Conservation (phyloP, 1,140 invertebrate species). For the Parapsyche elsis region DNA sequence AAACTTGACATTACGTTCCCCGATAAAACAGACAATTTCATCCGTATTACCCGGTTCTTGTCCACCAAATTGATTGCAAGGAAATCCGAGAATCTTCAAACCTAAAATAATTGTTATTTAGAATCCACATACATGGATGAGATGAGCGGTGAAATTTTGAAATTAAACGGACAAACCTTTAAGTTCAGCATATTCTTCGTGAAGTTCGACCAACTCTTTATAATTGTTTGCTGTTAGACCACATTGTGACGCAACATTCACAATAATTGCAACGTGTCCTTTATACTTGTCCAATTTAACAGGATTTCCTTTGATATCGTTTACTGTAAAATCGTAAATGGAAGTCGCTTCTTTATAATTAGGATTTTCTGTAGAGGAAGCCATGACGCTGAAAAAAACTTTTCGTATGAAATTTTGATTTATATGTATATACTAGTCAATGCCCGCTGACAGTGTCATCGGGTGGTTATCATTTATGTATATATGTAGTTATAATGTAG, state of each 20-base stretch:
- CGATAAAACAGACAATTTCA: slow-evolving; percentile 81
- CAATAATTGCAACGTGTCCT: slow-evolving; percentile 81
- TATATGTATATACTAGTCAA: too few relatives aligned
- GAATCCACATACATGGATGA: too few relatives aligned
- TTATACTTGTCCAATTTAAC: slow-evolving; percentile 80
- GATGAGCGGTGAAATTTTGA: neutral
- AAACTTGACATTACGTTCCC: slow-evolving; percentile 82
- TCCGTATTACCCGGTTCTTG: slow-evolving; percentile 84
- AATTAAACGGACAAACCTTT: slow-evolving; percentile 60
- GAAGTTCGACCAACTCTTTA: slow-evolving; percentile 78
- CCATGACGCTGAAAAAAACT: slow-evolving; percentile 48
- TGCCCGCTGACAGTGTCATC: too few relatives aligned
- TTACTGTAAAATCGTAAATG: slow-evolving; percentile 82
- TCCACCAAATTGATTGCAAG: slow-evolving; percentile 91
- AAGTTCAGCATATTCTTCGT: slow-evolving; percentile 76
- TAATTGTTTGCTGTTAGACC: slow-evolving; percentile 87
- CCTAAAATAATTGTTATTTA: slow-evolving; percentile 59
- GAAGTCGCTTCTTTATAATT: slow-evolving; percentile 71
- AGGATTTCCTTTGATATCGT: slow-evolving; percentile 80
- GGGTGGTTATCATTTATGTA: too few relatives aligned
- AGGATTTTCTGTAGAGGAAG: slow-evolving; percentile 46
- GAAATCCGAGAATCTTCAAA: slow-evolving; percentile 87
- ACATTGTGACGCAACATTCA: slow-evolving; percentile 93
- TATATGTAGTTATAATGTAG: too few relatives aligned
- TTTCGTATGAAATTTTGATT: too few relatives aligned